Base-by-base conservation (phyloP, 2,888 invertebrate genomes). In the Aromia moschata region DNA sequence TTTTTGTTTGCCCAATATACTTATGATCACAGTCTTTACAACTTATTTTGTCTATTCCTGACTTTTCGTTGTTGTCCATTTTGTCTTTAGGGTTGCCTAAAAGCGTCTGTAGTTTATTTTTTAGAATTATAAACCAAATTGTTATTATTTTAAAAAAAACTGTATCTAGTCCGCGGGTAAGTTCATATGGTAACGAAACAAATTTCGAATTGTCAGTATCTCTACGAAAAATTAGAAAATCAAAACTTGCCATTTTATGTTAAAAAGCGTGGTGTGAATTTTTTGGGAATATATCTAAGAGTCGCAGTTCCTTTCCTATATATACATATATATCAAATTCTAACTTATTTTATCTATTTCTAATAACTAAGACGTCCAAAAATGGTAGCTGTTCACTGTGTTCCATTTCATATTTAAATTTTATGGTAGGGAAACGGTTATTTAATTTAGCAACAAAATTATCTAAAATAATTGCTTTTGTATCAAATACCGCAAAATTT, bases 241-340 rank as follows among this genome's bases (percentile, higher is more conserved):
- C 14, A 12, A 37, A 12, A 12, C 37, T 37, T 7, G 37, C 12
- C n/a, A 37, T 37, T 12, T 37, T 37, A 2, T 37, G 37, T 37
- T 37, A 14, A 12, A 2, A 11, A 37, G 12, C 11, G 14, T 37
- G 37, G 12, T 37, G 37, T 7, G 37, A 37, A 11, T 37, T 14
- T 1, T 37, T 37, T n/a, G 14, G 37, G 37, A 7, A 37, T 37
- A 37, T 37, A 37, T 37, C 37, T 37, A 12, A 37, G 12, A 37
- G 37, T 37, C 2, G 12, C 14, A 14, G 37, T 37, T 7, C 14
- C n/a, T n/a, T n/a, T n/a, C n/a, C n/a, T n/a, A n/a, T n/a, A n/a
- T n/a, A n/a, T n/a, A n/a, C n/a, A n/a, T n/a, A n/a, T n/a, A n/a
- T n/a, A n/a, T n/a, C n/a, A n/a, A n/a, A 4, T 37, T 37, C 14